Conservation (phyloP, 37 sponge, comb jelly and placozoan genomes). For the Cliona cf. orientalis region DNA sequence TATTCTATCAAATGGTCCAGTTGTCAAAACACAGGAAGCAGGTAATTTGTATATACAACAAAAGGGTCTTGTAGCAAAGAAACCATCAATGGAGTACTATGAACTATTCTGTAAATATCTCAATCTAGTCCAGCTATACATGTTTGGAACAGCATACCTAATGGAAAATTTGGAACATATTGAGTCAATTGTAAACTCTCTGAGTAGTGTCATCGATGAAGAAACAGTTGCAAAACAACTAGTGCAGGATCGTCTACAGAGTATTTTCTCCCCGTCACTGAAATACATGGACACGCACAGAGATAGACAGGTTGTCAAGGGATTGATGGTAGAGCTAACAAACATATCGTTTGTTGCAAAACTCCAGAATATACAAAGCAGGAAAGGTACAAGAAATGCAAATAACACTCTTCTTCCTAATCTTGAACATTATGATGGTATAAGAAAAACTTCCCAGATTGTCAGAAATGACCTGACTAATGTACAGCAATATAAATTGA, state of each 20-base stretch:
- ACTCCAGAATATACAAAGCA: not conserved
- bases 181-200: not conserved
- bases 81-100: not conserved
- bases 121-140: conserved; percentile 6
- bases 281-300: conserved; percentile 18
- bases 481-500: conserved; percentile 11
- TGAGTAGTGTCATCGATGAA: not conserved
- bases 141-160: conserved; percentile 4
- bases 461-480: conserved; percentile 16
- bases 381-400: not conserved
- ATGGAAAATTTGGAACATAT: not conserved
- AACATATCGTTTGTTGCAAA: not conserved
- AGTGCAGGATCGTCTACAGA: not conserved
- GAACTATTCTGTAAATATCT: not conserved
- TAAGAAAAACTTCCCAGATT: not conserved
- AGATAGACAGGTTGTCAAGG: conserved; percentile 15
- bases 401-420: not conserved
- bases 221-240: not conserved
- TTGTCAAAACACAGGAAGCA: not conserved
- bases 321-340: not conserved
- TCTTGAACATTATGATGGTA: not conserved
- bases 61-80: not conserved
- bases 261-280: not conserved
- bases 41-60: not conserved
- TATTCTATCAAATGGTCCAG: not conserved